Evolutionary conservation across 2,888 invertebrate genomes (phyloP), one percentile per base, ranked within the genome.

Genomic region (Cremastobaeus sp.): DNA sequence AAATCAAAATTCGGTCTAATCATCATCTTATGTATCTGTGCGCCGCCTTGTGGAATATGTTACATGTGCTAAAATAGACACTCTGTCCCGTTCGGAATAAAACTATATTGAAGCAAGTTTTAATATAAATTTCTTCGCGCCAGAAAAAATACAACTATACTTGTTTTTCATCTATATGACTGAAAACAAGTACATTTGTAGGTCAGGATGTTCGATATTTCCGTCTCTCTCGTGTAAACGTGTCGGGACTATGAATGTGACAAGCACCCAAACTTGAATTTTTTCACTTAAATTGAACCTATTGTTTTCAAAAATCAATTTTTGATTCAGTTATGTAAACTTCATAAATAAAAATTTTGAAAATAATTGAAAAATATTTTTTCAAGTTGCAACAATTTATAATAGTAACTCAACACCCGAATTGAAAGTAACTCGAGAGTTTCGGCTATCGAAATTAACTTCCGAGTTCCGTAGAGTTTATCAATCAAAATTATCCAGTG

Each of bases 1-100:
- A 50, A 25, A 64, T 57, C 64, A 71, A 55, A 71, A 64, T 71
- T 71, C 57, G 30, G 57, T 64, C 64, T 47, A 47, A 71, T 64
- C 45, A 50, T 70, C 54, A 15, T 62, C 41, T 39, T 68, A 15
- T 54, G 20, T 32, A 30, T 30, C 14, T 8, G 15, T 25, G 14
- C 11, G 17, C 3, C 5, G 3, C 5, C 5, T 2, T 18, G 35
- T 34, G 9, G n/a, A n/a, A n/a, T 37, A 3, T 54, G 30, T 52
- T 18, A 41, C 39, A 11, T 37, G 28, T 34, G 28, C 18, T 41
- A 54, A 55, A 41, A 34, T 62, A 30, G 43, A 20, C 35, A n/a
- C 15, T 50, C 50, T 8, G 30, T 39, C 48, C 54, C 48, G 69
- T 60, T 52, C 52, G 59, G 50, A 59, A 68, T 57, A 30, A 68